Percentiles rank a stretch among this genome's conserved stretches.
Evolutionary conservation across 1,140 invertebrate species (phyloP).

Genomic region (silkworm (Bombyx mori)): ASM3026992v2 NC_085121.1:7770501-7771000

Average conservation of each 20-base stretch:
- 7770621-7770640: constrained; percentile 8
- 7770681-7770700: too few relatives aligned
- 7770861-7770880: too few relatives aligned
- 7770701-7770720: too few relatives aligned
- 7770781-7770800: too few relatives aligned
- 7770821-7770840: too few relatives aligned
- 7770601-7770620: constrained; percentile 35
- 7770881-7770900: too few relatives aligned
- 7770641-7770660: constrained; percentile 4
- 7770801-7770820: too few relatives aligned
- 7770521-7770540: constrained; percentile 64
- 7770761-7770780: too few relatives aligned
- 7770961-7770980: constrained; percentile 25
- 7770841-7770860: too few relatives aligned
- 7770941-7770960: constrained; percentile 54
- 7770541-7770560: constrained; percentile 54
- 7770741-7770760: too few relatives aligned
- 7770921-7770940: constrained; percentile 21
- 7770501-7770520: constrained; percentile 63
- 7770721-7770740: too few relatives aligned
- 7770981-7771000: not conserved
- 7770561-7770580: constrained; percentile 31
- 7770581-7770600: constrained; percentile 32
- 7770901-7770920: constrained; percentile 19
- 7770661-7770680: not conserved